Percentiles rank a stretch among this genome's conserved stretches.
These are phyloP conservation scores for Thermophis baileyi DNA, from an alignment of 2,113 vertebrate species.

Conservation along the genomic window DNA sequence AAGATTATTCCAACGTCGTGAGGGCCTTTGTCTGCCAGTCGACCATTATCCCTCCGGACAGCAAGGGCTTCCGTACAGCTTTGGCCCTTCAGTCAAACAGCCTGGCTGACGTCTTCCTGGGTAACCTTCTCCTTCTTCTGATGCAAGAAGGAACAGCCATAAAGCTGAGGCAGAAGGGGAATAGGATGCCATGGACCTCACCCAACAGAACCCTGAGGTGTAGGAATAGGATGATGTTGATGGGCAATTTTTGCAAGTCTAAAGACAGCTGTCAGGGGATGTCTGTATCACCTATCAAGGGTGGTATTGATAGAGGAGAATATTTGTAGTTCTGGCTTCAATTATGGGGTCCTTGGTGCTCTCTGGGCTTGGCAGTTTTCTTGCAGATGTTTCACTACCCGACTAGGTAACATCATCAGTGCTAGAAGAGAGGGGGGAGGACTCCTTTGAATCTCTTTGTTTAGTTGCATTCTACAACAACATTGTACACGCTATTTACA, in stretches of 20 bases:
- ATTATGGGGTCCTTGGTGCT: too few relatives aligned
- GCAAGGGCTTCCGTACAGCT: conserved; percentile 88
- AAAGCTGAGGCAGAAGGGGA: background rate
- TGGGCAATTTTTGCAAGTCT: background rate
- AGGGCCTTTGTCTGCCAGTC: conserved; percentile 93
- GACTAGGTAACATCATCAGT: too few relatives aligned
- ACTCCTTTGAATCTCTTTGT: background rate
- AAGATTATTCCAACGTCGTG: conserved; percentile 78
- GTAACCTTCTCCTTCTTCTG: conserved; percentile 60
- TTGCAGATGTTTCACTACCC: too few relatives aligned
- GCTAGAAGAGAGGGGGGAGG: background rate
- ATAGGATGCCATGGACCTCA: background rate
- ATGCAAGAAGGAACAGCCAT: background rate
- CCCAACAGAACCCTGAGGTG: background rate
- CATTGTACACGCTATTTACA: conserved; percentile 41
- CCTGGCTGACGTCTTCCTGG: conserved; percentile 89
- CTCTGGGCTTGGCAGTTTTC: background rate
- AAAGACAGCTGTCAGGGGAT: background rate
- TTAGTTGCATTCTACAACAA: conserved; percentile 35
- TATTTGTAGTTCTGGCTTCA: background rate
- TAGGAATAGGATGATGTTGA: background rate
- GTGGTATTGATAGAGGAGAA: background rate
- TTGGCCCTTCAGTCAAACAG: conserved; percentile 94
- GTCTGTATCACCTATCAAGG: background rate
- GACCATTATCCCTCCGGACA: conserved; percentile 93